phyloP scores from a whole-genome alignment of 2,113 vertebrate species.

The Larimichthys crocea region DNA sequence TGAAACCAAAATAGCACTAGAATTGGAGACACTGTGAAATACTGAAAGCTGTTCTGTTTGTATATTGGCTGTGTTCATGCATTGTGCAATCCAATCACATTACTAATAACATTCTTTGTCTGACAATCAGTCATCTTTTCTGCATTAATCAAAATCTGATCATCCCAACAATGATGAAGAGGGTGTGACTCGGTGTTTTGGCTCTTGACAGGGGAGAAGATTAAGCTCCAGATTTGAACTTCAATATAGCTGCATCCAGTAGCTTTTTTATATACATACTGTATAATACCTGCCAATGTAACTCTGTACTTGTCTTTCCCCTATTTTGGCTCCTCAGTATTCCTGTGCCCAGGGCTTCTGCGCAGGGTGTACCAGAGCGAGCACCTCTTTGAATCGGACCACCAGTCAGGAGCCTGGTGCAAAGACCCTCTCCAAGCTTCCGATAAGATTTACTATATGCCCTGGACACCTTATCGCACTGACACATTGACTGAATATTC shows the following conservation, averaged over 20 bases:
- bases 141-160: conserved; percentile 21
- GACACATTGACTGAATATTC: conserved; percentile 97
- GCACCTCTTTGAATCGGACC: conserved; percentile 98
- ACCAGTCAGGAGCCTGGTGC: conserved; percentile 99
- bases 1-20: not conserved
- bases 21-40: conserved; percentile 1
- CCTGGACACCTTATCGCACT: conserved; percentile 97
- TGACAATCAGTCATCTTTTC: conserved; percentile 2
- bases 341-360: conserved; percentile 97
- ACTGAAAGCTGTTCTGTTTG: not conserved
- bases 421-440: conserved; percentile 98
- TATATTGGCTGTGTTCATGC: not conserved
- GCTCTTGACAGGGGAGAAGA: not conserved
- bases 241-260: not conserved
- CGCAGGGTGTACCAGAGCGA: conserved; percentile 98
- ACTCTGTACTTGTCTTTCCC: conserved; percentile 80
- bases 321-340: conserved; percentile 91
- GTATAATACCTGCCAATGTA: conserved; percentile 81
- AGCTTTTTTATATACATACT: not conserved
- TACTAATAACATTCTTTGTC: conserved; percentile 2
- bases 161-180: not conserved
- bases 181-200: not conserved
- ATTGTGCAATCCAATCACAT: not conserved
- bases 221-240: not conserved
- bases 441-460: conserved; percentile 99